These are phyloP conservation scores for Erethizon dorsatum DNA, from an alignment of 2,797 vertebrate genomes.

Conservation along the genomic window DNA sequence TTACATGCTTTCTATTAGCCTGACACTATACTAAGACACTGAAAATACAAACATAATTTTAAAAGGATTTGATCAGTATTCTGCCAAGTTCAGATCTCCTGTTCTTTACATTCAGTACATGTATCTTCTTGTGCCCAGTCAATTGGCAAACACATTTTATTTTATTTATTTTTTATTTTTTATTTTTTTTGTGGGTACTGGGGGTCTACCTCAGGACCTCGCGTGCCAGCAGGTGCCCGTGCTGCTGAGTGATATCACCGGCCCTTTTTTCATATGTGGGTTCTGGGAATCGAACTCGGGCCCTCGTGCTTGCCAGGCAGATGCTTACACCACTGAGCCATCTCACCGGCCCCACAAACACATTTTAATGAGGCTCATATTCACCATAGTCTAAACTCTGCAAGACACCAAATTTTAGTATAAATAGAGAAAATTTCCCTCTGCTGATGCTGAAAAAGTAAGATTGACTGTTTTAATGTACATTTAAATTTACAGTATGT, in stretches of 20 bases:
- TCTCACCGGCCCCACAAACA: conserved; percentile 3
- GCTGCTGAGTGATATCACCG: no score
- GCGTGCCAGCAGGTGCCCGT: no score
- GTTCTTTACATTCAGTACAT: neutral
- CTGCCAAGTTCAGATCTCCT: neutral
- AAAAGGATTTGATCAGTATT: neutral
- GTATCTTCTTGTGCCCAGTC: neutral
- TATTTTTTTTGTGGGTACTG: no score
- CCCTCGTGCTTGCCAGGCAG: no score
- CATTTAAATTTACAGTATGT: conserved; percentile 87
- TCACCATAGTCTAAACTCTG: conserved; percentile 47
- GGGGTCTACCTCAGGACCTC: no score
- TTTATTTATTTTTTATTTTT: no score
- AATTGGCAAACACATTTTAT: conserved; percentile 67
- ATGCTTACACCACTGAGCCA: no score
- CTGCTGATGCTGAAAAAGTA: conserved; percentile 81
- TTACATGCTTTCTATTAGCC: neutral
- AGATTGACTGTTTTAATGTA: conserved; percentile 87
- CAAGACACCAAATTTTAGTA: conserved; percentile 80
- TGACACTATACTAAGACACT: neutral
- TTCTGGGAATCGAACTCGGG: no score
- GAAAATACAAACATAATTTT: conserved; percentile 26
- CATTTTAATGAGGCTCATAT: conserved; percentile 65
- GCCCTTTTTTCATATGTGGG: no score
- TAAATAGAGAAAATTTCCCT: conserved; percentile 78